Base-by-base conservation (phyloP, 2,797 vertebrate genomes). In the Buceros bicornis region DNA sequence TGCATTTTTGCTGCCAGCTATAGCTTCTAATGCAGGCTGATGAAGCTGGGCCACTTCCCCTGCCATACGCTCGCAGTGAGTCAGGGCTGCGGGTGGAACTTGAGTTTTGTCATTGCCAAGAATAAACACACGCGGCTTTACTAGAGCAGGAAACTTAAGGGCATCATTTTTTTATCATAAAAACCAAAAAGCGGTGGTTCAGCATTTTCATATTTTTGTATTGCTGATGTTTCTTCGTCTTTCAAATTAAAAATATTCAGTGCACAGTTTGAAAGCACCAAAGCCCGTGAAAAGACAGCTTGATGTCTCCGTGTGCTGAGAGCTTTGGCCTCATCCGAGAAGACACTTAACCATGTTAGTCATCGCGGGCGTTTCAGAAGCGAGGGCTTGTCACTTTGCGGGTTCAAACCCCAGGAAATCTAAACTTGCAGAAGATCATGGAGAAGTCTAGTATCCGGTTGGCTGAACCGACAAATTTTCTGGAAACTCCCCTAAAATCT, bases 401-500 rank as follows among this genome's bases (percentile, higher is more conserved):
- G 62, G 70, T 51, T 45, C 42, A 45, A 40, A 11, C 83, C 89
- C 78, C 10, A 45, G 31, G 31, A 37, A 58, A 82, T 15, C 37
- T 91, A 48, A 29, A 13, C 33, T 93, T 84, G 82, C 82, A 78
- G 73, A 35, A 51, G 79, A 80, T 84, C 16, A 1, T 1, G 3
- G 88, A 92, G 83, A 65, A 81, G 50, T 90, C 51, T n/a, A 48
- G 86, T 56, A 96, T 91, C 93, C 71, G 74, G 65, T 85, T 94
- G 91, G 94, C 96, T 96, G 96, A 96, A 95, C 82, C 50, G 85
- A 93, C 93, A 96, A 8, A 43, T 92, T 95, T 94, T 81, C 73
- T 96, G 96, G 97, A 96, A 97, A 96, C 94, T 93, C 96, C 94
- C 95, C 82, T 82, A 57, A 86, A 89, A 89, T 96, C 90, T n/a